A percentile compares a stretch with the other conserved stretches of the same genome.
Evolutionary conservation across 64 coral and sea anemone species (phyloP).

Genomic region (Astreopora myriophthalma): DNA sequence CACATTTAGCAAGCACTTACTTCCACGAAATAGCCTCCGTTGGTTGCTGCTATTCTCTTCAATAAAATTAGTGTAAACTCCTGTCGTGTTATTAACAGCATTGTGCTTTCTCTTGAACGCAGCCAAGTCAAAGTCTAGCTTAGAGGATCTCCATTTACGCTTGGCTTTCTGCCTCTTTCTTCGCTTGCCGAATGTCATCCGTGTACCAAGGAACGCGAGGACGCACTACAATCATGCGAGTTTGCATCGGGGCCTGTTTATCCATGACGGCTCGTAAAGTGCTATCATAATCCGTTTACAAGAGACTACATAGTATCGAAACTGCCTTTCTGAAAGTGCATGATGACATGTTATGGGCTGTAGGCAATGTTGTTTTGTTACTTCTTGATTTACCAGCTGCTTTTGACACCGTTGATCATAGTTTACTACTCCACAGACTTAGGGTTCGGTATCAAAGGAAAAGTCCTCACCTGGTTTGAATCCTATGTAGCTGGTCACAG

Average conservation of each 20-base stretch:
- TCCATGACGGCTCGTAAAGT: neutral
- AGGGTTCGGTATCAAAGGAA: neutral
- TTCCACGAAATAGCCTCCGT: conserved; percentile 17
- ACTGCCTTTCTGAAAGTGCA: no score
- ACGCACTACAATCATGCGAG: neutral
- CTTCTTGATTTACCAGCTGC: neutral
- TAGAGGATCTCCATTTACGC: neutral
- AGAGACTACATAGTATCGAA: no score
- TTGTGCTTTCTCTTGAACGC: neutral
- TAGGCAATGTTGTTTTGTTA: neutral
- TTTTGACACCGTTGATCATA: neutral
- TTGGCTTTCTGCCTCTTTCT: neutral
- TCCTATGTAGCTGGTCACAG: neutral
- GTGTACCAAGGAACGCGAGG: neutral
- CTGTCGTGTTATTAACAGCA: neutral
- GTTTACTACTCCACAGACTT: neutral
- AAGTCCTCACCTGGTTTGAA: neutral
- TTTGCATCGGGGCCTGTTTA: neutral
- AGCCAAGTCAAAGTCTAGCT: neutral
- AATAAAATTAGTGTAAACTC: no score
- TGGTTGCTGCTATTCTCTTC: neutral
- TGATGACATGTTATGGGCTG: no score
- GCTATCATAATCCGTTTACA: neutral
- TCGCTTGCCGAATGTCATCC: neutral
- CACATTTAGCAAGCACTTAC: conserved; percentile 39